A percentile compares a stretch with the other conserved stretches of the same genome.
phyloP scores from a whole-genome alignment of 2,797 vertebrate species.

The Champsocephalus esox region DNA sequence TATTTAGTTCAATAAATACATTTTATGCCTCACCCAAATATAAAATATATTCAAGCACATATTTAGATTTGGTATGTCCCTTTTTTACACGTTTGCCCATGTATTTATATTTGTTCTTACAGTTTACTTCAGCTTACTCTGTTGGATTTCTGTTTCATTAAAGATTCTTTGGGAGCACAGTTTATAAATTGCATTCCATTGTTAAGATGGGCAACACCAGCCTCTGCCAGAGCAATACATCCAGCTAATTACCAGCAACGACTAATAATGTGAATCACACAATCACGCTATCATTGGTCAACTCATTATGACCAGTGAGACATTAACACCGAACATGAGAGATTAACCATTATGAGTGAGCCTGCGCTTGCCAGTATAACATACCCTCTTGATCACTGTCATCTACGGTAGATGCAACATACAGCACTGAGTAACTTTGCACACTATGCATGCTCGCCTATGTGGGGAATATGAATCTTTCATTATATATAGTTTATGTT shows the following conservation, averaged over 20 bases:
- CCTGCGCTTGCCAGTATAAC: constrained; percentile 33
- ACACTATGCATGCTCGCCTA: constrained; percentile 19
- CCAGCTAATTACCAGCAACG: constrained; percentile 32
- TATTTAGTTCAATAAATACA: constrained; percentile 7
- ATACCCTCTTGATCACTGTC: constrained; percentile 26
- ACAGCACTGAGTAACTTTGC: constrained; percentile 1
- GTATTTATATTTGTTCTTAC: not conserved
- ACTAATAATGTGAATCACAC: constrained; percentile 34
- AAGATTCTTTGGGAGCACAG: constrained; percentile 13
- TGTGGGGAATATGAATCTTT: constrained; percentile 13
- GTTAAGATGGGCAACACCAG: constrained; percentile 17
- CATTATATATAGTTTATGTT: constrained; percentile 3
- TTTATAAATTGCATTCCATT: constrained; percentile 8
- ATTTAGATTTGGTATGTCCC: constrained; percentile 2
- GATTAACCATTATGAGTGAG: constrained; percentile 39
- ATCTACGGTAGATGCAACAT: constrained; percentile 20
- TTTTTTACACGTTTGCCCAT: not conserved
- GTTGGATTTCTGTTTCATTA: constrained; percentile 25
- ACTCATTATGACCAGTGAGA: constrained; percentile 10
- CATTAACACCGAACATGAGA: constrained; percentile 39
- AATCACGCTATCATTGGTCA: constrained; percentile 19
- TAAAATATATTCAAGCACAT: constrained; percentile 15
- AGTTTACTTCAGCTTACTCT: constrained; percentile 3
- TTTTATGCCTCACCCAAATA: not conserved
- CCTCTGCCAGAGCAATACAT: constrained; percentile 25